Conservation (phyloP, 2,797 vertebrate genomes). For the Periparus ater region DNA sequence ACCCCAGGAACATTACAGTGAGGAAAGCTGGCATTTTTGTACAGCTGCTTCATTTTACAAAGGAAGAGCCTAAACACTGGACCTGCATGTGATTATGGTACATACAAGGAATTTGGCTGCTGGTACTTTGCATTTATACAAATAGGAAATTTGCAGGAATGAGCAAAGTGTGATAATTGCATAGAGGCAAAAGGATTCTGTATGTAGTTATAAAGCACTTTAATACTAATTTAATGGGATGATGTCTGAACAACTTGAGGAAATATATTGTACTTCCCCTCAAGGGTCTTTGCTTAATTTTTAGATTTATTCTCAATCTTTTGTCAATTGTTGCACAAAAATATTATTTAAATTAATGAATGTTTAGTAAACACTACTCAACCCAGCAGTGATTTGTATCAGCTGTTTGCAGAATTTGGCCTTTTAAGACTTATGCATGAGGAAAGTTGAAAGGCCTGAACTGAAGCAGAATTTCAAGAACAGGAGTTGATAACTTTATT, state of each 20-base stretch:
- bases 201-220: constrained; percentile 38
- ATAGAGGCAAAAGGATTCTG: not conserved
- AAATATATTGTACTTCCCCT: constrained; percentile 17
- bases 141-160: not conserved
- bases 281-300: constrained; percentile 6
- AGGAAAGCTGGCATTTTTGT: not conserved
- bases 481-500: not conserved
- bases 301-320: constrained; percentile 29
- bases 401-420: not conserved
- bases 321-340: constrained; percentile 22
- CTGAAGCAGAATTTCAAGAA: not conserved
- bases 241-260: constrained; percentile 33
- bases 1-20: not conserved
- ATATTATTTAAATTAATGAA: constrained; percentile 17
- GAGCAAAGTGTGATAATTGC: not conserved
- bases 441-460: not conserved
- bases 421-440: not conserved
- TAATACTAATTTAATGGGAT: constrained; percentile 47
- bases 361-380: constrained; percentile 26
- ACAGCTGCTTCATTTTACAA: not conserved
- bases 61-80: not conserved
- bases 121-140: not conserved
- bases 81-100: not conserved
- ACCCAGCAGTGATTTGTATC: not conserved
- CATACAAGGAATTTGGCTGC: not conserved